phyloP scores from a whole-genome alignment of 1,140 invertebrate genomes.

The Probaryconus sp. region DNA sequence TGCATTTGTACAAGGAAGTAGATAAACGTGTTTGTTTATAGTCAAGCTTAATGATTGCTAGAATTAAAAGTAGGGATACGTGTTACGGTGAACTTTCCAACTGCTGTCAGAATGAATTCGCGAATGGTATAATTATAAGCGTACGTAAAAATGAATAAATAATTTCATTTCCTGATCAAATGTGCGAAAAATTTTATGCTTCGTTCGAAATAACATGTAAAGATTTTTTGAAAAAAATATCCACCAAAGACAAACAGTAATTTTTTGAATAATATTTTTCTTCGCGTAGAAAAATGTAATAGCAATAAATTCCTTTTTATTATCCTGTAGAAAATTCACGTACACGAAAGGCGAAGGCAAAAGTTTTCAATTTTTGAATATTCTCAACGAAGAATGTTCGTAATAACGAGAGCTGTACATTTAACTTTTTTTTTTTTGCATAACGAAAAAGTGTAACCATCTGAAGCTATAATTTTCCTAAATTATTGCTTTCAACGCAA shows the following conservation, averaged over 20 bases:
- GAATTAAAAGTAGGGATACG: constrained; percentile 21
- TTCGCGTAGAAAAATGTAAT: too few relatives aligned
- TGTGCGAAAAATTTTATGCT: too few relatives aligned
- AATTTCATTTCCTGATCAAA: too few relatives aligned
- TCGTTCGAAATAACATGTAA: too few relatives aligned
- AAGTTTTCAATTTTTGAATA: constrained; percentile 6
- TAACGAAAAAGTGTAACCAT: constrained; percentile 16
- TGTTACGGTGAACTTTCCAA: constrained; percentile 2
- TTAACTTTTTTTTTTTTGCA: not conserved
- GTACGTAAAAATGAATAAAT: too few relatives aligned
- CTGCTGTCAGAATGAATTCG: not conserved
- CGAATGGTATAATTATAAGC: too few relatives aligned
- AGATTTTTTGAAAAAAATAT: too few relatives aligned
- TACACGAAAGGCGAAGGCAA: too few relatives aligned
- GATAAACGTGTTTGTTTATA: constrained; percentile 34
- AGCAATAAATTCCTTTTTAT: too few relatives aligned
- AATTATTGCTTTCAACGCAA: constrained; percentile 24
- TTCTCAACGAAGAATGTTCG: constrained; percentile 1
- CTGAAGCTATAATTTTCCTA: constrained; percentile 6
- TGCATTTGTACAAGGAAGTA: constrained; percentile 21
- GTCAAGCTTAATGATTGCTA: constrained; percentile 17
- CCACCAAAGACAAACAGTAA: too few relatives aligned
- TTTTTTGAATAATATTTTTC: too few relatives aligned
- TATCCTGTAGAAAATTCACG: too few relatives aligned
- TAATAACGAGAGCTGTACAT: not conserved